phyloP scores from a whole-genome alignment of 1,140 invertebrate genomes.

The Drosophila kurseongensis region DNA sequence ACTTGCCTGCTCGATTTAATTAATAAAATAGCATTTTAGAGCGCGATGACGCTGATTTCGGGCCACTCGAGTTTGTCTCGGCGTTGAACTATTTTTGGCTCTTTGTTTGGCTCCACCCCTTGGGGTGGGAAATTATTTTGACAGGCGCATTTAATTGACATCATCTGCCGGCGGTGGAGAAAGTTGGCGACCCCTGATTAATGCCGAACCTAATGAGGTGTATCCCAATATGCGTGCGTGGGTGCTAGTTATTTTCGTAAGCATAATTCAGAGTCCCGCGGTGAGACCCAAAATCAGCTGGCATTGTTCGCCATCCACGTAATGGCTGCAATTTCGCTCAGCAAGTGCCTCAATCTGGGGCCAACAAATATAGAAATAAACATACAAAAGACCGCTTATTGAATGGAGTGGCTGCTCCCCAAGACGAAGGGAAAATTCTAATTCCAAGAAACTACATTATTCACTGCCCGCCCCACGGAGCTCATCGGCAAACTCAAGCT shows the following conservation, averaged over 20 bases:
- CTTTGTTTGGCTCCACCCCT: background rate
- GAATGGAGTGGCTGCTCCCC: slow-evolving; percentile 26
- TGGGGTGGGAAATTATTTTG: slow-evolving; percentile 53
- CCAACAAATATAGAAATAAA: slow-evolving; percentile 37
- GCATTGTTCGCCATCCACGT: slow-evolving; percentile 48
- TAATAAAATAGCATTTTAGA: slow-evolving; percentile 78
- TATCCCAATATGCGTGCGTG: slow-evolving; percentile 47
- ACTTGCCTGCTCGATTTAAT: slow-evolving; percentile 79
- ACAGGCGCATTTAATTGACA: slow-evolving; percentile 67
- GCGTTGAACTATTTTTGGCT: slow-evolving; percentile 38
- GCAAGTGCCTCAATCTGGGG: slow-evolving; percentile 32
- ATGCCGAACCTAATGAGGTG: slow-evolving; percentile 73
- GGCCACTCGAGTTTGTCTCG: slow-evolving; percentile 29
- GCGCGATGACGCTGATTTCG: slow-evolving; percentile 69
- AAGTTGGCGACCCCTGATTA: slow-evolving; percentile 57
- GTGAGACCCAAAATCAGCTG: slow-evolving; percentile 48
- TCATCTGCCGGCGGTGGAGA: slow-evolving; percentile 13
- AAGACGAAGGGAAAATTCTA: slow-evolving; percentile 28
- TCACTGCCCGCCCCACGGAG: slow-evolving; percentile 16
- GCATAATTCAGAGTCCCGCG: slow-evolving; percentile 39
- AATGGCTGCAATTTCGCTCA: slow-evolving; percentile 63
- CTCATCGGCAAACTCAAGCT: slow-evolving; percentile 1
- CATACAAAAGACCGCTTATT: slow-evolving; percentile 37
- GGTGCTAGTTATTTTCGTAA: slow-evolving; percentile 50
- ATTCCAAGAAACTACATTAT: slow-evolving; percentile 61